Evolutionary conservation across 92 coral and sea anemone species (phyloP), one percentile per base, ranked within the genome.

Genomic region (Anthopleura xanthogrammica): DNA sequence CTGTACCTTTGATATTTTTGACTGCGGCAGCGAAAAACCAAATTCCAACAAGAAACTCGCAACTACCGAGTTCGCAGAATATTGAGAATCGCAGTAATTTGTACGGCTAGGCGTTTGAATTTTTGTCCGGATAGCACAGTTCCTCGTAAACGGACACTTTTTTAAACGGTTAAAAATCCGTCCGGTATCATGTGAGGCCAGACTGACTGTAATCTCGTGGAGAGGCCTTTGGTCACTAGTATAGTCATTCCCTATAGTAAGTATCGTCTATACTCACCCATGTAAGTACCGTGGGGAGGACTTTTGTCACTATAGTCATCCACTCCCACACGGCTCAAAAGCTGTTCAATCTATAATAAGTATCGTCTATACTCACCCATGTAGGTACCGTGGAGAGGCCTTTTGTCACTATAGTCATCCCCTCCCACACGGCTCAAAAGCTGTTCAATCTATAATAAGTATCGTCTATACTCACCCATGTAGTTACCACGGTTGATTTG

Each of bases 401-500:
- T 46, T 11, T 14, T 2, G 16, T 11, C 58, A 68, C 36, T 29
- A 17, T 24, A 68, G 74, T 39, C 41, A 19, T 68, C 58, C 16
- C 58, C 7, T 20, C 12, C 55, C 23, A 12, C 22, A 43, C 12
- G 24, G 29, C 14, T 56, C 71, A 16, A 46, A 79, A 4, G 39
- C 14, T 22, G 36, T 39, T 20, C 65, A 42, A 43, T 12, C 12
- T 50, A 46, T 29, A 29, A 5, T 46, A 46, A 46, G 9, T 46
- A 46, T 43, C 50, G 8, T 46, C 50, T 3, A 29, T 29, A 81
- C 92, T 55, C 83, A 93, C 97, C 97, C 95, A 91, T 93, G 83
- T 91, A 91, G 75, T 91, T 72, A 12, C 86, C 86, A n/a, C n/a
- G 17, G 41, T 78, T 79, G 77, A 93, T 83, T 77, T 93, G 97